These are phyloP conservation scores for Thumatha senex DNA, from an alignment of 2,888 invertebrate genomes.

Conservation along the genomic window DNA sequence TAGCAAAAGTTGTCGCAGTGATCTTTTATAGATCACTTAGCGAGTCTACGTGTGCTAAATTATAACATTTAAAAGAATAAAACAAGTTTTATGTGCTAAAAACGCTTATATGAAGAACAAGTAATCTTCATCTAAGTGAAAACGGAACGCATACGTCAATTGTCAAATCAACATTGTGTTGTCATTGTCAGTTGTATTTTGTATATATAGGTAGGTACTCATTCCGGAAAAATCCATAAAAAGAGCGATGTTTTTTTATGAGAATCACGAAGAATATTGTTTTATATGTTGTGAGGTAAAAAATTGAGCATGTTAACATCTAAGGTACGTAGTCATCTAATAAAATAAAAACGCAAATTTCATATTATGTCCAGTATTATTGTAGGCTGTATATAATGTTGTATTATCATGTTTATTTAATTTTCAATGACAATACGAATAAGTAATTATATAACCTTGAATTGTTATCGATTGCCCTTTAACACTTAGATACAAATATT, in stretches of 20 bases:
- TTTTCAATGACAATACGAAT: not conserved
- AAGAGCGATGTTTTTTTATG: not conserved
- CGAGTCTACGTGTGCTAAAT: too few relatives aligned
- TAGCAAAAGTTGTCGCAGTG: too few relatives aligned
- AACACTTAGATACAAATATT: not conserved
- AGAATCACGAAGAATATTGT: not conserved
- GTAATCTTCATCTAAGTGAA: not conserved
- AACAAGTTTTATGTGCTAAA: too few relatives aligned
- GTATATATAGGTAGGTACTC: too few relatives aligned
- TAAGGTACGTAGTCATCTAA: conserved; percentile 21
- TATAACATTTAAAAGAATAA: too few relatives aligned
- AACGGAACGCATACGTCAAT: not conserved
- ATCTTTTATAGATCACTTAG: too few relatives aligned
- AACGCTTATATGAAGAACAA: too few relatives aligned
- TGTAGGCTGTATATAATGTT: too few relatives aligned
- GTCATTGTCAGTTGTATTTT: not conserved
- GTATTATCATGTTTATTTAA: not conserved
- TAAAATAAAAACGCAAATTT: too few relatives aligned
- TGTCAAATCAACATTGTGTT: not conserved
- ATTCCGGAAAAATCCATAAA: conserved; percentile 22
- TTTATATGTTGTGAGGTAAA: conserved; percentile 1
- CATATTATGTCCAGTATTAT: too few relatives aligned
- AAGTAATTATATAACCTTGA: not conserved
- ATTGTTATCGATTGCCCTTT: not conserved
- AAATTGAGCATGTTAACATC: conserved; percentile 26